Conservation (phyloP, 1,140 invertebrate genomes). For the Trinorchestia longiramus region DNA sequence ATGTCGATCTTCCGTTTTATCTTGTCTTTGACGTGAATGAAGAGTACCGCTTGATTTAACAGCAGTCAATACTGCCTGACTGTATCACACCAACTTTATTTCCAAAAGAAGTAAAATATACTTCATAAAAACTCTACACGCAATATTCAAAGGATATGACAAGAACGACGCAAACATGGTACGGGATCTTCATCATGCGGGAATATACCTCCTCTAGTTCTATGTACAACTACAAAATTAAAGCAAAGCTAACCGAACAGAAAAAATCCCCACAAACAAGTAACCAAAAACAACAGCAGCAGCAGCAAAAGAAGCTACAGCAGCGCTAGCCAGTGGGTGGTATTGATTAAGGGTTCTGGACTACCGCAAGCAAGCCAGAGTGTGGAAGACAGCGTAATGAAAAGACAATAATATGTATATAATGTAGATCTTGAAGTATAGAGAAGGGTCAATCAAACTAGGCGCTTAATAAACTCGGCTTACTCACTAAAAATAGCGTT, state of each 20-base stretch:
- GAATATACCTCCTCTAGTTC: background rate
- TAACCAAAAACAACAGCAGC: background rate
- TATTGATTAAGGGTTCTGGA: background rate
- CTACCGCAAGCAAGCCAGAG: background rate
- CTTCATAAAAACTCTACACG: too few species aligned
- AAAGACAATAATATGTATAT: background rate
- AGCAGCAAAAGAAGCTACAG: background rate
- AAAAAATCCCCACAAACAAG: background rate
- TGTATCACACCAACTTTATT: too few species aligned
- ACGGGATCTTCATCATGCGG: too few species aligned
- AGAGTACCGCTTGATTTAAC: too few species aligned
- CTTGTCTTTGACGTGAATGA: too few species aligned
- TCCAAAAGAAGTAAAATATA: too few species aligned
- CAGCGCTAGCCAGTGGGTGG: background rate
- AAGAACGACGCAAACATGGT: too few species aligned
- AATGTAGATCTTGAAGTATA: background rate
- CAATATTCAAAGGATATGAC: too few species aligned
- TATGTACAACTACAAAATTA: background rate
- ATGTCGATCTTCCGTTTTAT: too few species aligned
- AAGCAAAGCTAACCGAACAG: background rate
- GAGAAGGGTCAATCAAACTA: background rate
- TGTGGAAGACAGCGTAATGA: background rate
- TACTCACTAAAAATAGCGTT: background rate
- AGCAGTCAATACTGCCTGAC: too few species aligned
- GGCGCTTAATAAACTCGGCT: background rate